Conservation (phyloP, 2,113 vertebrate genomes). For the Periophthalmodon schlosseri region DNA sequence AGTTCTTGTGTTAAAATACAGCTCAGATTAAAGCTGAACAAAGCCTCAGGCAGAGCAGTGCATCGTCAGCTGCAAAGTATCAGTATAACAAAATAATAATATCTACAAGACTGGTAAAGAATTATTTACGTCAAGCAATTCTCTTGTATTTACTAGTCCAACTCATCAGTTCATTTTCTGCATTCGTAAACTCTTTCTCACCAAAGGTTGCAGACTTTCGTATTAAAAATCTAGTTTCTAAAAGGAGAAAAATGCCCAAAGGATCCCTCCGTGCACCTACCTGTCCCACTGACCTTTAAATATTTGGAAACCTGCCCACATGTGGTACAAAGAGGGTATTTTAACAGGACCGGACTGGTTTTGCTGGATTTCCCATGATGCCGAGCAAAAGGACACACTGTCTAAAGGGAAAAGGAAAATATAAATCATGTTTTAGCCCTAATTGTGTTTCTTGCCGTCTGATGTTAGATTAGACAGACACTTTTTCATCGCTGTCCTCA, state of each 20-base stretch:
- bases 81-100: too few species aligned
- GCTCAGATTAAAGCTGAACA: too few species aligned
- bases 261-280: not conserved
- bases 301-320: not conserved
- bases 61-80: too few species aligned
- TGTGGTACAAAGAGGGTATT: not conserved
- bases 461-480: not conserved
- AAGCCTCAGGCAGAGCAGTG: too few species aligned
- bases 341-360: not conserved
- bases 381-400: not conserved
- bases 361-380: slow-evolving; percentile 3
- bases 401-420: not conserved
- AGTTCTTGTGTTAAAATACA: too few species aligned
- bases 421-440: not conserved
- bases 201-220: too few species aligned
- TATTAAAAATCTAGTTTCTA: not conserved
- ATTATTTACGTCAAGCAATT: too few species aligned
- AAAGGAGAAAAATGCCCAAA: not conserved
- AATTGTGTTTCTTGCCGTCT: not conserved
- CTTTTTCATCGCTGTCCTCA: not conserved
- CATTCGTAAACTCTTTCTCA: too few species aligned
- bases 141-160: too few species aligned
- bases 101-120: too few species aligned
- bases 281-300: slow-evolving; percentile 7
- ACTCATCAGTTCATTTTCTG: too few species aligned